Evolutionary conservation across 1,140 invertebrate genomes (phyloP).

Genomic region (Lordiphosa stackelbergi): DNA sequence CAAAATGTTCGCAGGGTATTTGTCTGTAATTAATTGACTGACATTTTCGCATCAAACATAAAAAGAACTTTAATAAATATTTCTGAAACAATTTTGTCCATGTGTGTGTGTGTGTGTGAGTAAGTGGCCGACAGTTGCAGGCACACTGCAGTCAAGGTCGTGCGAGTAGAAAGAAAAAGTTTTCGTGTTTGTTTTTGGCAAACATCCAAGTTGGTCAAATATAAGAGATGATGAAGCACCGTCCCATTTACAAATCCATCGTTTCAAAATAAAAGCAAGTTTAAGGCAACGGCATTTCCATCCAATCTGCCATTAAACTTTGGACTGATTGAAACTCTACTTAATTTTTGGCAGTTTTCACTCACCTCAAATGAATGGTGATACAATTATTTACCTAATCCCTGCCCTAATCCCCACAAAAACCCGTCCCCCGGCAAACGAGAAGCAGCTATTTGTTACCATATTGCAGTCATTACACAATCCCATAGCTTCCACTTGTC

Average conservation of each 20-base stretch:
- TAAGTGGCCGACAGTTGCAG: slow-evolving; percentile 37
- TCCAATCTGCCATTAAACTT: too few relatives aligned
- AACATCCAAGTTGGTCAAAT: slow-evolving; percentile 41
- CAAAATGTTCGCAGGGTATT: too few relatives aligned
- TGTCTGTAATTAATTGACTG: slow-evolving; percentile 71
- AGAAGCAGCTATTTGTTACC: slow-evolving; percentile 33
- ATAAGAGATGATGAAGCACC: too few relatives aligned
- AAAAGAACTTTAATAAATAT: slow-evolving; percentile 48
- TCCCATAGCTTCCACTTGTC: slow-evolving; percentile 18
- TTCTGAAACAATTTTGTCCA: slow-evolving; percentile 11
- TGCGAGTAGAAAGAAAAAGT: slow-evolving; percentile 16
- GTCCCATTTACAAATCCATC: too few relatives aligned
- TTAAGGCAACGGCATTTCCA: too few relatives aligned
- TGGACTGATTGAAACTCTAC: too few relatives aligned
- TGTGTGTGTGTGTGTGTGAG: slow-evolving; percentile 3
- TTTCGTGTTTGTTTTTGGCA: slow-evolving; percentile 29
- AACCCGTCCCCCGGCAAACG: too few relatives aligned
- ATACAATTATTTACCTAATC: too few relatives aligned
- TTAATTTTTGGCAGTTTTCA: too few relatives aligned
- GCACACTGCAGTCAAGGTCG: slow-evolving; percentile 56
- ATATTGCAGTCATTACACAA: slow-evolving; percentile 39
- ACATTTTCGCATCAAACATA: slow-evolving; percentile 55
- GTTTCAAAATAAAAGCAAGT: too few relatives aligned
- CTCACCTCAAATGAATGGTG: too few relatives aligned
- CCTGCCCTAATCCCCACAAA: too few relatives aligned